Conservation (phyloP, 2,113 vertebrate species). For the Erpornis zantholeuca region DNA sequence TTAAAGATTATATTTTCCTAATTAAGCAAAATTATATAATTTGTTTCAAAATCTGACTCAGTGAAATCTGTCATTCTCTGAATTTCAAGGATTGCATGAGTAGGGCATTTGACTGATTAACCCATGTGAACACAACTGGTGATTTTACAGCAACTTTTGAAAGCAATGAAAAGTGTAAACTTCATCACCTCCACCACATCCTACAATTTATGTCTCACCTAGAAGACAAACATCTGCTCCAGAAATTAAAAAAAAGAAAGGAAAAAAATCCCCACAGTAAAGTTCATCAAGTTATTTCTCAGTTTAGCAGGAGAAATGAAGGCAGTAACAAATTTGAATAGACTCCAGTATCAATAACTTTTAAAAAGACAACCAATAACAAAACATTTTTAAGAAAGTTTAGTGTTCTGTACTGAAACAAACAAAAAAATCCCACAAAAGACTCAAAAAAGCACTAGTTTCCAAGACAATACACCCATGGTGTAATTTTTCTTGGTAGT, state of each 20-base stretch:
- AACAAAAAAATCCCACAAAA: background rate
- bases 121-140: constrained; percentile 5
- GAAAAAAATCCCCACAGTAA: background rate
- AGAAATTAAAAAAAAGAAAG: background rate
- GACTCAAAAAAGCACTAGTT: background rate
- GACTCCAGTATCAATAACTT: background rate
- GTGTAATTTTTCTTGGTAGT: background rate
- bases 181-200: background rate
- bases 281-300: background rate
- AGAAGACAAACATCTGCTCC: constrained; percentile 7
- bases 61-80: background rate
- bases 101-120: background rate
- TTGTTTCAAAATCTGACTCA: background rate
- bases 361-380: background rate
- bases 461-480: background rate
- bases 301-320: background rate
- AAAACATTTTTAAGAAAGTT: background rate
- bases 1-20: constrained; percentile 18
- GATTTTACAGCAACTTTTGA: constrained; percentile 10
- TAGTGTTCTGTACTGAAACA: background rate
- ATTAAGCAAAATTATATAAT: constrained; percentile 4
- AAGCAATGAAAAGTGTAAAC: background rate
- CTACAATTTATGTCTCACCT: constrained; percentile 3
- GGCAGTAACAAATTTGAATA: background rate
- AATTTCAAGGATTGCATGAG: background rate